These are phyloP conservation scores for Prionace glauca DNA, from an alignment of 2,797 vertebrate genomes.

Conservation along the genomic window DNA sequence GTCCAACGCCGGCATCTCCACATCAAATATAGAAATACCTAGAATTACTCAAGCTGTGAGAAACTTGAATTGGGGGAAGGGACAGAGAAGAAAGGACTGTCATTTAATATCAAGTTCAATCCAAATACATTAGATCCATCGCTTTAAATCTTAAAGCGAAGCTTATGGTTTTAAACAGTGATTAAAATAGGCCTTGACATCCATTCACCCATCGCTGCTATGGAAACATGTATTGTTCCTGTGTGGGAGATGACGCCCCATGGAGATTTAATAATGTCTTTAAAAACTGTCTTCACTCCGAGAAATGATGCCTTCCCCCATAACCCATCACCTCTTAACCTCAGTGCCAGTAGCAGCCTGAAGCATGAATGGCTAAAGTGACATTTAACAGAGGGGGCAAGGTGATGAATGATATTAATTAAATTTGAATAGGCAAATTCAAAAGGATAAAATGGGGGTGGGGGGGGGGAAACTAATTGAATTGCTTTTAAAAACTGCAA, in stretches of 20 bases:
- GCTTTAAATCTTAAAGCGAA: background rate
- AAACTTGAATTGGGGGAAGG: background rate
- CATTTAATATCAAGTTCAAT: background rate
- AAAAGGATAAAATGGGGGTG: background rate
- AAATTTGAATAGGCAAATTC: slow-evolving; percentile 20
- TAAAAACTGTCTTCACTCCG: background rate
- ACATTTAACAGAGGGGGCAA: background rate
- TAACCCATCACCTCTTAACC: background rate
- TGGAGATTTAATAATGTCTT: slow-evolving; percentile 7
- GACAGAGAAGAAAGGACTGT: background rate
- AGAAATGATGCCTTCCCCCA: background rate
- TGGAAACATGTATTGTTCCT: slow-evolving; percentile 15
- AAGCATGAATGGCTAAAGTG: background rate
- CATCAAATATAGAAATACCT: too few relatives aligned
- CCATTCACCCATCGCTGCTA: slow-evolving; percentile 4
- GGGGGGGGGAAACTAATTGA: background rate
- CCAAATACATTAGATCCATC: background rate
- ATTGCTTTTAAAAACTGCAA: background rate
- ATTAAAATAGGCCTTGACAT: slow-evolving; percentile 17
- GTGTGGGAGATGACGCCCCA: background rate
- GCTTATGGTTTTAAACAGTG: slow-evolving; percentile 17
- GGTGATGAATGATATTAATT: slow-evolving; percentile 33
- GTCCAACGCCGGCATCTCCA: too few relatives aligned
- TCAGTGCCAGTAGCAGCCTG: background rate
- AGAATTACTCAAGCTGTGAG: background rate